Conservation (phyloP, 37 sponge, comb jelly and placozoan species). For the Geodia barretti region DNA sequence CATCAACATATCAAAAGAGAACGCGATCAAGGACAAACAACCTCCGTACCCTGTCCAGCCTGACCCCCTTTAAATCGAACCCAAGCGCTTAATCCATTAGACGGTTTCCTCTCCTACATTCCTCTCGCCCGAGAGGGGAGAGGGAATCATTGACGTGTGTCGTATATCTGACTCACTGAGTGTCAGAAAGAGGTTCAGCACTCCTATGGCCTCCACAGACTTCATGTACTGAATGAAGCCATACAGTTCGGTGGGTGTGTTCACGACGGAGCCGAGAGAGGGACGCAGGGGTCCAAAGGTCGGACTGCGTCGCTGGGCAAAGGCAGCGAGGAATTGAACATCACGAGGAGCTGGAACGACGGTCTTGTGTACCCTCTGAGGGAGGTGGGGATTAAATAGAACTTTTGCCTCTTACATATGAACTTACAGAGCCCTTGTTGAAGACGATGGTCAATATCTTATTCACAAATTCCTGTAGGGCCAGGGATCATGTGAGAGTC, state of each 20-base stretch:
- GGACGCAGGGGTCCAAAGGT: constrained; percentile 1
- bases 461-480: constrained; percentile 62
- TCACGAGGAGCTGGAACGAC: constrained; percentile 24
- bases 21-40: no score
- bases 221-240: constrained; percentile 73
- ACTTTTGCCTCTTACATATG: no score
- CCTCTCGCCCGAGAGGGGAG: not conserved
- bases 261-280: constrained; percentile 16
- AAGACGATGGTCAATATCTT: constrained; percentile 40
- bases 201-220: constrained; percentile 18
- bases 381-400: not conserved
- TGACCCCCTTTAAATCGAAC: no score
- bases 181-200: constrained; percentile 42
- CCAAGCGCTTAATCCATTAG: no score
- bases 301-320: not conserved
- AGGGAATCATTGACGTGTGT: not conserved
- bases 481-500: not conserved
- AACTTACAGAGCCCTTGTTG: constrained; percentile 66
- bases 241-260: constrained; percentile 33
- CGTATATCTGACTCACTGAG: constrained; percentile 28
- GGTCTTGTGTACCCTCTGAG: constrained; percentile 8
- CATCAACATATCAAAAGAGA: no score
- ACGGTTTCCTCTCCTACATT: no score
- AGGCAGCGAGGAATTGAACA: constrained; percentile 17
- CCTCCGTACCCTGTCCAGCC: no score